phyloP scores from a whole-genome alignment of 2,113 vertebrate species.

The Ctenodactylus gundi region DNA sequence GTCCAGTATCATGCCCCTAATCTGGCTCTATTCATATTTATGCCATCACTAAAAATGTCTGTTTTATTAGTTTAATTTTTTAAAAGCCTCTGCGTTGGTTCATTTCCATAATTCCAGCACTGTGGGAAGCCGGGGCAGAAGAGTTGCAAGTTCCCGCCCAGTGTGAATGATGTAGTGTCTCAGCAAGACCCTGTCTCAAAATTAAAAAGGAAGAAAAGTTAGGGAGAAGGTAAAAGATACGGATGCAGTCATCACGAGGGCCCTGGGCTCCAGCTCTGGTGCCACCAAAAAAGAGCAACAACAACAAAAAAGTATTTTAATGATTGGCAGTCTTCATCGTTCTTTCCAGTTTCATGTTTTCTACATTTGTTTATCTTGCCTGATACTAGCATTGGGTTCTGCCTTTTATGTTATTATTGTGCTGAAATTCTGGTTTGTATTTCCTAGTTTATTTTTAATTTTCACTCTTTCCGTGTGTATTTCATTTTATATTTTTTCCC shows the following conservation, averaged over 20 bases:
- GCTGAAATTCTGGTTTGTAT: not conserved
- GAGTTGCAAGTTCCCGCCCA: not conserved
- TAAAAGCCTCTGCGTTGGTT: not conserved
- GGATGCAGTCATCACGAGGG: too few species aligned
- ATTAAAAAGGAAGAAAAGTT: too few species aligned
- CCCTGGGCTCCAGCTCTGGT: too few species aligned
- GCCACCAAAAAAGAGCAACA: not conserved
- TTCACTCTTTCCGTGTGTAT: not conserved
- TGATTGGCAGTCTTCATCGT: not conserved
- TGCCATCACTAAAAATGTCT: not conserved
- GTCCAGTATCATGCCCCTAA: not conserved
- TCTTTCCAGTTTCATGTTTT: not conserved
- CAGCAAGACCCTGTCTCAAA: not conserved
- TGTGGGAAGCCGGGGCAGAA: not conserved
- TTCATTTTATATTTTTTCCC: not conserved
- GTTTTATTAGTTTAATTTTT: not conserved
- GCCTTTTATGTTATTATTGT: not conserved
- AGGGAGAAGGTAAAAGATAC: too few species aligned
- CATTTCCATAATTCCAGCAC: not conserved
- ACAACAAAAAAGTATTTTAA: not conserved
- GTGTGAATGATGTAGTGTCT: not conserved
- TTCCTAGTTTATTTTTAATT: constrained; percentile 7
- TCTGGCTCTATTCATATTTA: not conserved
- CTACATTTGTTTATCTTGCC: not conserved
- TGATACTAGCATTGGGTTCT: not conserved